Evolutionary conservation across 2,113 vertebrate genomes (phyloP), one percentile per base, ranked within the genome.

Genomic region (Nesogale talazaci): DNA sequence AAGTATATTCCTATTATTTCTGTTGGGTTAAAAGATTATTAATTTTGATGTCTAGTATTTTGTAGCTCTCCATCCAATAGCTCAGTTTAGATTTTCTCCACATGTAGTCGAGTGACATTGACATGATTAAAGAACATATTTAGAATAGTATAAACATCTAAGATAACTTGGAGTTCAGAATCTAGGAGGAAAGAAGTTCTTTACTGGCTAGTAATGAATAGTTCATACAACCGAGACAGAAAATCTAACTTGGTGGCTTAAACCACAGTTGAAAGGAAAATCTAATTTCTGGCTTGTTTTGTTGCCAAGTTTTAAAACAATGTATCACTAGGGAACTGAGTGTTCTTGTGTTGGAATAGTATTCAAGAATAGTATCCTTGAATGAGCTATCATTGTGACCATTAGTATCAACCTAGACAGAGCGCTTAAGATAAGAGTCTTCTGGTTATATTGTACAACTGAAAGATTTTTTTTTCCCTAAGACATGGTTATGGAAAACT

Each of bases 251-350:
- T 52, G 46, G 10, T 52, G 46, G 19, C 23, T 78, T 92, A 80
- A 88, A 80, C n/a, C 31, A 72, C 27, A 90, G 25, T 83, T 76
- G 78, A 93, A 79, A 80, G 86, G 56, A 80, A 94, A 90, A 23
- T 89, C 93, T 91, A 56, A 57, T 77, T 94, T 95, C 75, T 95
- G 42, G 42, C 34, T 63, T 90, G 40, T 67, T 96, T 40, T 93
- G 23, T 89, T 86, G 80, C 52, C 78, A 36, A 89, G 36, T 91
- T 93, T 36, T 91, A 65, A 95, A 92, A 86, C 90, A 46, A 89
- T 93, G n/a, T 90, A 80, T 36, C 46, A 78, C 67, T 93, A 61
- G 65, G 46, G 20, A 94, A 77, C 38, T 70, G 80, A 86, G 67
- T 90, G 34, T 36, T 93, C 92, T 94, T 89, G 3, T 86, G 4